Conservation (phyloP, 2,113 vertebrate species). For the Lophotis ruficrista region DNA sequence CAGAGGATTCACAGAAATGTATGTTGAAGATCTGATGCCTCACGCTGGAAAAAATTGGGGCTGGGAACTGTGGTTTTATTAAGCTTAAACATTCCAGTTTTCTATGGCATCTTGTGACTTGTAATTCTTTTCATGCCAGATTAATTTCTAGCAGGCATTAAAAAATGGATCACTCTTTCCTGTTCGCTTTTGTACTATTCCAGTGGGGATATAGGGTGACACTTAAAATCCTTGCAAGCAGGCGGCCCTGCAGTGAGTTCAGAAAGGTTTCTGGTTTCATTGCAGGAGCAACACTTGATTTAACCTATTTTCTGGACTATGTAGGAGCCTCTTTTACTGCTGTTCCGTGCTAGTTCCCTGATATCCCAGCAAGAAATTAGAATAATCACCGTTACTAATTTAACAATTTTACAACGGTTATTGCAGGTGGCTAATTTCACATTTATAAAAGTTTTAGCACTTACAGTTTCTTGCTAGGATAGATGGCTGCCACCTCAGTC, state of each 20-base stretch:
- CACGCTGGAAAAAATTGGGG: background rate
- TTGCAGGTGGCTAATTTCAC: slow-evolving; percentile 1
- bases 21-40: background rate
- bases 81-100: background rate
- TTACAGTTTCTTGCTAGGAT: background rate
- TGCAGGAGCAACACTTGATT: background rate
- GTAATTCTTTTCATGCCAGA: background rate
- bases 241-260: background rate
- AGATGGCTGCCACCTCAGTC: background rate
- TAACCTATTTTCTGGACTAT: slow-evolving; percentile 10
- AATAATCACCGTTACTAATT: slow-evolving; percentile 9
- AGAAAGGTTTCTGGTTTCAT: slow-evolving; percentile 29
- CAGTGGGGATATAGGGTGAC: slow-evolving; percentile 17
- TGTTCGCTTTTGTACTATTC: slow-evolving; percentile 9
- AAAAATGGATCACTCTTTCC: slow-evolving; percentile 26
- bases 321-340: background rate
- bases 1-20: background rate
- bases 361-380: background rate
- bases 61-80: background rate
- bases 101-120: slow-evolving; percentile 18
- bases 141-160: slow-evolving; percentile 47
- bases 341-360: background rate
- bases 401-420: slow-evolving; percentile 14
- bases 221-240: background rate
- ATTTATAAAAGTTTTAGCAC: background rate